Base-by-base conservation (phyloP, 92 coral and sea anemone species). In the Parazoanthus swiftii region DNA sequence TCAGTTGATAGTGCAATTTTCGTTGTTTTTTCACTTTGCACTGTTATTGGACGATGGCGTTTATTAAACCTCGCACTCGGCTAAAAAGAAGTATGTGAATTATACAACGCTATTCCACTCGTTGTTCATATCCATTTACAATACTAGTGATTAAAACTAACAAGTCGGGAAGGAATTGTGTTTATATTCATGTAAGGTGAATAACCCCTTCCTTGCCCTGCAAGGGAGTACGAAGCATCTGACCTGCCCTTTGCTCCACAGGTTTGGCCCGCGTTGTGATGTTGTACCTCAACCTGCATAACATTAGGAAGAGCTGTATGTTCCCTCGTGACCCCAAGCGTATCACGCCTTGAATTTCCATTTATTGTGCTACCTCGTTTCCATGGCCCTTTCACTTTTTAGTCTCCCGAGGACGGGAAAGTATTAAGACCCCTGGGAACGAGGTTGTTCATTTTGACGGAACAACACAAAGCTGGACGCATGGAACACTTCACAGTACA, bases 251-350 rank as follows among this genome's bases (percentile, higher is more conserved):
- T 20, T 77, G 54, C 86, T 77, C 76, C 89, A 37, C 91, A 97
- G 99, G 99, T 86, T 93, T 97, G 85, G 99, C 94, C 75, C 96
- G 99, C 56, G 99, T 97, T 43, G 99, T 97, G 56, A 97, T 97
- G 99, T 86, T 97, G 81, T 95, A 97, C 89, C 95, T 97, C 85
- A 92, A 95, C 82, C 91, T 97, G 68, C 98, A 95, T 65, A 97
- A 97, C 71, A 73, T 97, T 89, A 91, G 99, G 81, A 97, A 97
- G 88, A 92, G 94, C 35, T 94, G 98, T 84, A 97, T 97, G 99
- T 97, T 93, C 91, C 99, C 99, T 80, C 98, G 99, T 90, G 99
- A 97, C 94, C 99, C 99, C 18, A 97, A 97, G 86, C 98, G 99
- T 54, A 88, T 97, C 90, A 97, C 99, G 23, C 99, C 99, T 63